Evolutionary conservation across 2,888 invertebrate genomes (phyloP).

Genomic region (Tinea semifulvella): DNA sequence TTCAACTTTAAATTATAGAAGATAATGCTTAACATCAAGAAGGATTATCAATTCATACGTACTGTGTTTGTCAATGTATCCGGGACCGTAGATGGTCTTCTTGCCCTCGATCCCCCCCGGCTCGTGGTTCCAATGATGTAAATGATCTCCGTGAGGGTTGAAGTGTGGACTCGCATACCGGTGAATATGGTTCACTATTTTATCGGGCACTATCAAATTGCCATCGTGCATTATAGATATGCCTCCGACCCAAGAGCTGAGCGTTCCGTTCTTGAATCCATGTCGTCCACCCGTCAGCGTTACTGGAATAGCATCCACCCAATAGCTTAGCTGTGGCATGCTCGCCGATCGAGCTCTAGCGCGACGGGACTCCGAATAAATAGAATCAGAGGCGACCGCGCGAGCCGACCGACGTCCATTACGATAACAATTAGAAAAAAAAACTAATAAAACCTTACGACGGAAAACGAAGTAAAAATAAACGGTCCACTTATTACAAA

Average conservation of each 20-base stretch:
- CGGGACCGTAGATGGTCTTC: conserved; percentile 64
- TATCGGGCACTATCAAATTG: conserved; percentile 61
- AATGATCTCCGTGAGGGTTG: conserved; percentile 59
- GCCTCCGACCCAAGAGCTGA: conserved; percentile 62
- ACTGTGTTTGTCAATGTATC: conserved; percentile 65
- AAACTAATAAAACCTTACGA: conserved; percentile 19
- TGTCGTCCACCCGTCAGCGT: conserved; percentile 62
- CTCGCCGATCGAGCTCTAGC: conserved; percentile 43
- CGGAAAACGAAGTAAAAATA: conserved; percentile 5
- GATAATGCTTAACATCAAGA: conserved; percentile 31
- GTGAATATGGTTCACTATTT: conserved; percentile 60
- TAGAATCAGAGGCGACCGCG: conserved; percentile 45
- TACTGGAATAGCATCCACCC: conserved; percentile 64
- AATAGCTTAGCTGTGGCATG: conserved; percentile 56
- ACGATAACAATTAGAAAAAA: conserved; percentile 24
- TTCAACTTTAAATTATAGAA: no score
- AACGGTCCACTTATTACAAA: conserved; percentile 11
- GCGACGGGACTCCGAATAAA: conserved; percentile 44
- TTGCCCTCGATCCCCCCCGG: conserved; percentile 64
- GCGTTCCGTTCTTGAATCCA: conserved; percentile 51
- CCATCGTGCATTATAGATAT: conserved; percentile 63
- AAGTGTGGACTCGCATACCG: conserved; percentile 62
- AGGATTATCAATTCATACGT: conserved; percentile 36
- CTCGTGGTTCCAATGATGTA: conserved; percentile 60
- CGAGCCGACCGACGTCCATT: conserved; percentile 41